These are phyloP conservation scores for Drosophila macrospina DNA, from an alignment of 2,888 invertebrate genomes.

Conservation along the genomic window DNA sequence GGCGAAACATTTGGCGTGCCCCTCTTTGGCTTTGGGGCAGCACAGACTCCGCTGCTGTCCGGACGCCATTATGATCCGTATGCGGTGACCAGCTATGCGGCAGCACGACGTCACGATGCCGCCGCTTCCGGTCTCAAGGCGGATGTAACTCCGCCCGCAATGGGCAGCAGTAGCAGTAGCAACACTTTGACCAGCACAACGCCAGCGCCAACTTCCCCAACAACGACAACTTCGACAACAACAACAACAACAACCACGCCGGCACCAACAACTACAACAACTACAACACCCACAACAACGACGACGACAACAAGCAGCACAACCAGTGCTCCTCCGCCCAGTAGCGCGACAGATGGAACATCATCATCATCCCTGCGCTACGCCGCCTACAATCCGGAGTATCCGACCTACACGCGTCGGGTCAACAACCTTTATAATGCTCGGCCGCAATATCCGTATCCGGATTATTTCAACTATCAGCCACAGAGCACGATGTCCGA, in stretches of 20 bases:
- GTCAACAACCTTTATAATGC: constrained; percentile 74
- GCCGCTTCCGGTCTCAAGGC: constrained; percentile 28
- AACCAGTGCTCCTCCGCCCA: constrained; percentile 43
- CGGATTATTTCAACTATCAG: constrained; percentile 81
- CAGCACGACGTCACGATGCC: constrained; percentile 59
- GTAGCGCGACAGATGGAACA: constrained; percentile 46
- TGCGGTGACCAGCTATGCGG: constrained; percentile 65
- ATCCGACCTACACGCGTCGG: constrained; percentile 81
- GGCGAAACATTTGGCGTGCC: constrained; percentile 76
- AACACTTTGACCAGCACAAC: constrained; percentile 25
- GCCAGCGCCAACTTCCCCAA: constrained; percentile 37
- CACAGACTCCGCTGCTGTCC: constrained; percentile 71
- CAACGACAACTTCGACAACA: constrained; percentile 43
- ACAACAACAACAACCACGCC: constrained; percentile 43
- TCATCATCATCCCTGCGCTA: constrained; percentile 39
- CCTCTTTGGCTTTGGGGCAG: constrained; percentile 73
- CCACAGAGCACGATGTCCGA: constrained; percentile 43
- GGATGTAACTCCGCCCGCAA: constrained; percentile 60
- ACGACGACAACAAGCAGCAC: constrained; percentile 55
- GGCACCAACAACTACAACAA: constrained; percentile 47
- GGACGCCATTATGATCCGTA: constrained; percentile 72
- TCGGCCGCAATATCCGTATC: constrained; percentile 83
- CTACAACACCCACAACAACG: constrained; percentile 39
- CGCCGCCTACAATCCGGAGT: constrained; percentile 55
- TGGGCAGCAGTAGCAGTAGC: constrained; percentile 21